Base-by-base conservation (phyloP, 1,140 invertebrate species). In the Tyrophagus putrescentiae region DNA sequence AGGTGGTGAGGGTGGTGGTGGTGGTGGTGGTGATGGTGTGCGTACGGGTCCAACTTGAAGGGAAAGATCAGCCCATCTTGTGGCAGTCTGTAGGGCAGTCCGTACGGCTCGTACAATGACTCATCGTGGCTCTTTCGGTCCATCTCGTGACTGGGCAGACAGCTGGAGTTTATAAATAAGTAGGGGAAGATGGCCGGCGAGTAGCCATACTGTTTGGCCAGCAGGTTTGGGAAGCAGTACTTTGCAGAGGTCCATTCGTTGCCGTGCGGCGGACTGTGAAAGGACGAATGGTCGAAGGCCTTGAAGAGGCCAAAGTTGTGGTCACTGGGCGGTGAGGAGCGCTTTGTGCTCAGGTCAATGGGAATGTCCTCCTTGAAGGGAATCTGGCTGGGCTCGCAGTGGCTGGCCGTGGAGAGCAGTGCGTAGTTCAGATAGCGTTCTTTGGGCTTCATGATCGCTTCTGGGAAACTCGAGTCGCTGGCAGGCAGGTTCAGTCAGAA, bases 401-500 rank as follows among this genome's bases (percentile, higher is more conserved):
- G 1, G 9, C 13, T 23, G 1, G 34, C 18, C 9, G 57, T 13
- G 5, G 57, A 44, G 4, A 59, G n/a, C 18, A 59, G 39, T 2
- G 57, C 57, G 25, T 59, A 59, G 28, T 25, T 42, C 4, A 42
- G 18, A 29, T 25, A 59, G 18, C 57, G 57, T 29, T 59, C 57
- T 59, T 59, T 59, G 9, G 57, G 57, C 33, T 59, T 59, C 57
- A 59, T 59, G n/a, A n/a, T n/a, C n/a, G n/a, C n/a, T n/a, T n/a
- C n/a, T n/a, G n/a, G n/a, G n/a, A n/a, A n/a, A n/a, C n/a, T n/a
- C n/a, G n/a, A n/a, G n/a, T n/a, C n/a, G n/a, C n/a, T n/a, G n/a
- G n/a, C n/a, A n/a, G n/a, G n/a, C n/a, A 54, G 27, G 27, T 50
- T 3, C 2, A 16, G 5, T 45, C 44, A n/a, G 21, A 13, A 23